Evolutionary conservation across 2,888 invertebrate species (phyloP), one percentile per base, ranked within the genome.

Genomic region (Ochropacha duplaris): DNA sequence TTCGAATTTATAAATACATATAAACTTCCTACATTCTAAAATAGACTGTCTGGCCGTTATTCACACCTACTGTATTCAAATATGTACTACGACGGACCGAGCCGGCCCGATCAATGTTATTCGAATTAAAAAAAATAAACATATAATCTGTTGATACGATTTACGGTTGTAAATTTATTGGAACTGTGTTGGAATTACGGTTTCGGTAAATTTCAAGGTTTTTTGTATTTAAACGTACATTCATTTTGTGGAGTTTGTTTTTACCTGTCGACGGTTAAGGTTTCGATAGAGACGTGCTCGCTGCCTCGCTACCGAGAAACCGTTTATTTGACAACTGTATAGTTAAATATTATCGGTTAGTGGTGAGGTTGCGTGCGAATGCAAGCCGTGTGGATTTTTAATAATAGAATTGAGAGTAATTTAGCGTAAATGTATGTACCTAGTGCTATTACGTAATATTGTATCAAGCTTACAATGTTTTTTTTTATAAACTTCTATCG

Each of bases 151-250:
- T 83, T 79, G 70, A 76, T 74, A 64, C 76, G 76, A 87, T 88
- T 86, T 85, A 87, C 83, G 83, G 79, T 74, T 78, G 82, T 86
- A 87, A 87, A 89, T 88, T 31, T 84, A 84, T 82, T 84, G 81
- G 81, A 77, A 84, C 31, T 79, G 67, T 65, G 58, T 66, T 69
- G 68, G 73, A 73, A 78, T 57, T 76, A 67, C 66, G 60, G 77
- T 69, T 69, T 71, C 31, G 12, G 1, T 2, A 65, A 62, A 50
- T 50, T 50, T 61, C 79, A 81, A 83, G 81, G 83, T 57, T 61
- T 51, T 24, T 62, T 59, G 60, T 72, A 64, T 69, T 65, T 68
- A 71, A 77, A 50, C 66, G 62, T 60, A 68, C 61, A 68, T 51
- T 24, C 22, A 72, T 73, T 52, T 22, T 1, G 31, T 34, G 4